A percentile compares a stretch with the other conserved stretches of the same genome.
Conservation (phyloP, 2,113 vertebrate species). For the Polyodon spathula region DNA sequence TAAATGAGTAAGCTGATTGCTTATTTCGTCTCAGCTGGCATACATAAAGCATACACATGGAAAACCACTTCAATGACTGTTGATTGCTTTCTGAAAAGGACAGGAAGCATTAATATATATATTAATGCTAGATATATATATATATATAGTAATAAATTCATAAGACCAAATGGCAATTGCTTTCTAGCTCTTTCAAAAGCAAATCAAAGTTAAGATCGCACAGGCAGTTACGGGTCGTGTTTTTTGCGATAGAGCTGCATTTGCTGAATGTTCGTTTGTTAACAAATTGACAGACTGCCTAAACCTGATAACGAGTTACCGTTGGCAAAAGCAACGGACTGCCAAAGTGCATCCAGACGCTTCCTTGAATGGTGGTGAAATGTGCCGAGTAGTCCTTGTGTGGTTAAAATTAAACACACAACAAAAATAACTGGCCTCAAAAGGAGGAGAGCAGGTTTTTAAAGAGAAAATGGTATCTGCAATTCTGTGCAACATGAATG, state of each 20-base stretch:
- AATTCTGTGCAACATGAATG: too few species aligned
- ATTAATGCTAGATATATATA: too few species aligned
- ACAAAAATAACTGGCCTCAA: slow-evolving; percentile 4
- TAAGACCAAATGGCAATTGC: too few species aligned
- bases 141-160: too few species aligned
- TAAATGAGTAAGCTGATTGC: slow-evolving; percentile 40
- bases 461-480: too few species aligned
- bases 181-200: too few species aligned
- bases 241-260: neutral
- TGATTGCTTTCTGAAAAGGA: slow-evolving; percentile 54
- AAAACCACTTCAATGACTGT: slow-evolving; percentile 57
- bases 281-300: neutral
- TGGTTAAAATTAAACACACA: slow-evolving; percentile 3
- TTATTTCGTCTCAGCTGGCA: slow-evolving; percentile 46
- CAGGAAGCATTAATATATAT: slow-evolving; percentile 43
- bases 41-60: slow-evolving; percentile 45
- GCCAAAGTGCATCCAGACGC: neutral
- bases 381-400: neutral
- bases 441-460: neutral
- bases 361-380: slow-evolving; percentile 7
- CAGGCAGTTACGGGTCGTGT: neutral
- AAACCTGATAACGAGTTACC: neutral
- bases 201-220: too few species aligned
- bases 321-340: neutral
- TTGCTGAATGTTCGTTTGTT: neutral